Evolutionary conservation across 1,140 invertebrate genomes (phyloP).

Genomic region (Maconellicoccus hirsutus): DNA sequence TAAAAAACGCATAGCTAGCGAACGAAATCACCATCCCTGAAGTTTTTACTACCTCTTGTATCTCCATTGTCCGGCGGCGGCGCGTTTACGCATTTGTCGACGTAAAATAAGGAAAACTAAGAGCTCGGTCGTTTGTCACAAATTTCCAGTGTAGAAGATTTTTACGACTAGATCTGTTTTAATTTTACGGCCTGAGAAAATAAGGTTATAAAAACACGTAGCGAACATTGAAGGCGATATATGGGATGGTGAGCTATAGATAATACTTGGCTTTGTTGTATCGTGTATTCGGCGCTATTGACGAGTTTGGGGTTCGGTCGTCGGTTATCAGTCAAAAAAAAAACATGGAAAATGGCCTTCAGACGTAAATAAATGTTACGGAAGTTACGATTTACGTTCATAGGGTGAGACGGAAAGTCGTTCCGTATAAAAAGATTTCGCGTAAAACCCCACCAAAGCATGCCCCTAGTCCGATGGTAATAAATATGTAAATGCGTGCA

Average conservation of each 20-base stretch:
- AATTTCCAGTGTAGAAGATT: neutral
- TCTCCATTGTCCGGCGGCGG: neutral
- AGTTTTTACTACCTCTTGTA: neutral
- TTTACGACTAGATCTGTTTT: constrained; percentile 4
- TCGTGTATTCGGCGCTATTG: neutral
- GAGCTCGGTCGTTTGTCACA: neutral
- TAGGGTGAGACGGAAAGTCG: constrained; percentile 2
- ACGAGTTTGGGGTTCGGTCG: neutral
- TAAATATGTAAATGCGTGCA: neutral
- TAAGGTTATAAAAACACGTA: neutral
- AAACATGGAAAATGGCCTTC: neutral
- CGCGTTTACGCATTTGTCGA: neutral
- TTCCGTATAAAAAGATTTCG: neutral
- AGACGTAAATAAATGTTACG: constrained; percentile 4
- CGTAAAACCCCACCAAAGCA: neutral
- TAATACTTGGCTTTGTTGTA: neutral
- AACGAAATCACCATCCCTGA: no score
- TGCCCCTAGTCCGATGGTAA: neutral
- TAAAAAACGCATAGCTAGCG: no score
- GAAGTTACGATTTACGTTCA: constrained; percentile 3
- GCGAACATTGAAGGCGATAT: no score
- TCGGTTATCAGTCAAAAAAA: neutral
- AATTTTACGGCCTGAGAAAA: constrained; percentile 8
- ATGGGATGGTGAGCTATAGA: no score
- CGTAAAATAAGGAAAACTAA: neutral